Conservation (phyloP, 92 coral and sea anemone genomes). For the Zoanthus gigantus region DNA sequence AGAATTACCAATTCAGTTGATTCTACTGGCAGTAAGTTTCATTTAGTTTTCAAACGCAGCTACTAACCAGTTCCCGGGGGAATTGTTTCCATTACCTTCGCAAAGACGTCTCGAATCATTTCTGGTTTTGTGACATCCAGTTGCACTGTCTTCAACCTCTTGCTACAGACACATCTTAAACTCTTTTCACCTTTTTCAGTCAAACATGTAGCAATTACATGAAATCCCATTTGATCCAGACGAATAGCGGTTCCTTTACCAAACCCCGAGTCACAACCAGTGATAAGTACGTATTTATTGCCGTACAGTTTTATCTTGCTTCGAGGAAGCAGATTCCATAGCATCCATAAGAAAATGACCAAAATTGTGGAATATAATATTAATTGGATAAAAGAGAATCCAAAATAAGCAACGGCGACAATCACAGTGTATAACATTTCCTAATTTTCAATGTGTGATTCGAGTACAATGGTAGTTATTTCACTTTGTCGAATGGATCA, state of each 20-base stretch:
- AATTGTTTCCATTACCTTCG: background rate
- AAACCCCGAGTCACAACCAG: constrained; percentile 34
- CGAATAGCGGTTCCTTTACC: constrained; percentile 20
- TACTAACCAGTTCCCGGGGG: background rate
- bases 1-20: too few species aligned
- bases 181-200: constrained; percentile 3
- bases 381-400: constrained; percentile 2
- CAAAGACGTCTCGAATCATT: background rate
- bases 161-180: background rate
- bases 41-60: too few species aligned
- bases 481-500: too few species aligned
- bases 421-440: too few species aligned
- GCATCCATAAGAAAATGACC: background rate
- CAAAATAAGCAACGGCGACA: background rate
- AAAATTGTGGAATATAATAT: background rate
- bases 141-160: background rate
- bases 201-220: constrained; percentile 22
- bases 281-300: constrained; percentile 22
- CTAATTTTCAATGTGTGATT: too few species aligned
- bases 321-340: constrained; percentile 10
- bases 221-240: constrained; percentile 24
- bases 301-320: background rate
- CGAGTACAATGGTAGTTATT: too few species aligned
- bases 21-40: too few species aligned
- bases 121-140: constrained; percentile 11